Percentiles rank a stretch among this genome's conserved stretches.
These are phyloP conservation scores for Porites lutea DNA, from an alignment of 64 coral and sea anemone genomes.

Conservation along the genomic window DNA sequence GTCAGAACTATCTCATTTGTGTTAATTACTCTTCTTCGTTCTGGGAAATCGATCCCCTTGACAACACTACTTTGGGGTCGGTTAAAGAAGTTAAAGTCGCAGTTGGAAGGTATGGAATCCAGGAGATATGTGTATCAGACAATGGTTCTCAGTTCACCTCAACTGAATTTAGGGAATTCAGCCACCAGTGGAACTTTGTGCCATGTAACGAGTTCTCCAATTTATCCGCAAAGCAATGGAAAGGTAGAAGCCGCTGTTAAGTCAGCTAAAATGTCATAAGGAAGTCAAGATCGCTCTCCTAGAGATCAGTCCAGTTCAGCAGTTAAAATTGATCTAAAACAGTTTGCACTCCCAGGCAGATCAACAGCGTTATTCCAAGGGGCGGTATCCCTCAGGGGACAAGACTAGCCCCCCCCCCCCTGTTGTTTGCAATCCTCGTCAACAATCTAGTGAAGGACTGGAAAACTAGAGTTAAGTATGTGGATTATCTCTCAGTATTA, in stretches of 20 bases:
- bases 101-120: not conserved
- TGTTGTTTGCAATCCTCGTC: no score
- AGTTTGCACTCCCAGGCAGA: no score
- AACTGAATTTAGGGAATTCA: not conserved
- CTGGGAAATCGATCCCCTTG: not conserved
- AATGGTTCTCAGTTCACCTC: not conserved
- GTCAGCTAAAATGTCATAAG: not conserved
- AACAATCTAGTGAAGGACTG: no score
- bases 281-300: conserved; percentile 5
- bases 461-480: no score
- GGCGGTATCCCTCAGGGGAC: no score
- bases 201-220: not conserved
- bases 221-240: not conserved
- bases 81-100: not conserved
- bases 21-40: not conserved
- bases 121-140: not conserved
- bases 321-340: no score
- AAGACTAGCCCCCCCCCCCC: no score
- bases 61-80: not conserved
- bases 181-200: not conserved
- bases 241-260: conserved; percentile 28
- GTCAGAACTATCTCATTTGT: not conserved
- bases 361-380: no score
- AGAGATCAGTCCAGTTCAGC: not conserved
- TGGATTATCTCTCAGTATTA: no score